These are phyloP conservation scores for Okapia johnstoni DNA, from an alignment of 2,113 vertebrate species.

Conservation along the genomic window DNA sequence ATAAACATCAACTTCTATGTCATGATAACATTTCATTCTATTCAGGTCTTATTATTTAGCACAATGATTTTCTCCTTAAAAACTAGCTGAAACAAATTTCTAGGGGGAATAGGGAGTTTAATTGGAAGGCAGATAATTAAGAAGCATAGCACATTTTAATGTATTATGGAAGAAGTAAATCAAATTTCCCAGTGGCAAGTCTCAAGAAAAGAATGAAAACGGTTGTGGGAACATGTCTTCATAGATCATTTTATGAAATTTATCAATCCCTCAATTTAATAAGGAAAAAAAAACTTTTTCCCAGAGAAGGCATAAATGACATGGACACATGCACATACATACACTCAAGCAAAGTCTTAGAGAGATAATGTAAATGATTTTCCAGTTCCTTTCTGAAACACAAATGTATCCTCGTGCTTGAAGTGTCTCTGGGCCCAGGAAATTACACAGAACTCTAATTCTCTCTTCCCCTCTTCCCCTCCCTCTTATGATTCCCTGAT, in stretches of 20 bases:
- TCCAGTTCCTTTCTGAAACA: background rate
- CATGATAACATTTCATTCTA: background rate
- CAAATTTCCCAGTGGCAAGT: background rate
- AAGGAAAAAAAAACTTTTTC: background rate
- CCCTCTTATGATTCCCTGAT: background rate
- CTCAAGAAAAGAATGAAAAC: background rate
- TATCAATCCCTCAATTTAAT: background rate
- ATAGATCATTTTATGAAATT: background rate
- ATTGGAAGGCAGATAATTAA: constrained; percentile 31
- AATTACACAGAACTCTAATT: background rate
- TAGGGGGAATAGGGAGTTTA: background rate
- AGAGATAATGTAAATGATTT: background rate
- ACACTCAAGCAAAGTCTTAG: background rate
- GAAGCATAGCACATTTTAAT: background rate
- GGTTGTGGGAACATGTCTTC: background rate
- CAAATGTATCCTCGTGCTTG: background rate
- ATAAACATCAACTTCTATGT: background rate
- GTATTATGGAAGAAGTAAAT: background rate
- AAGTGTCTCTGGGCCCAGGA: background rate
- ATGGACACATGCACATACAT: background rate
- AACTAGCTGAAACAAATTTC: constrained; percentile 1
- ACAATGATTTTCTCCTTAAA: background rate
- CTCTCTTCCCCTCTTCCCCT: background rate
- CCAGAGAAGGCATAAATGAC: background rate
- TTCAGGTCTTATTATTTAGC: background rate